Evolutionary conservation across 2,888 invertebrate genomes (phyloP), one percentile per base, ranked within the genome.

Genomic region (Leucophenga montana): DNA sequence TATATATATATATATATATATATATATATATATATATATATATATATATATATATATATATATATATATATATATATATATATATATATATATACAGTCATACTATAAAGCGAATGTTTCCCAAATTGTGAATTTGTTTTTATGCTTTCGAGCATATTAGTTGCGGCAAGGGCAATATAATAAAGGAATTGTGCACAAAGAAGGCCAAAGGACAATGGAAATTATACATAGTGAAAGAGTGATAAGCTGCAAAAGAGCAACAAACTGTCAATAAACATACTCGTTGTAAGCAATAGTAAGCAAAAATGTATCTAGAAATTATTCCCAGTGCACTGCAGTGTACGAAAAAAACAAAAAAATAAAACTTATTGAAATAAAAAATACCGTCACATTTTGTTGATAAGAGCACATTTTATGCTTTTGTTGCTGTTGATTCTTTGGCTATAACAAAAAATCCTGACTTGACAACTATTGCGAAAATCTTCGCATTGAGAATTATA

Each of bases 391-490:
- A 44, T 16, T 56, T 27, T 56, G 56, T 56, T 56, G 27, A 56
- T 56, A 56, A 56, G 4, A 27, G 56, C 22, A 56, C 20, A 67
- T 53, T 71, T 73, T 76, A 71, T 44, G 76, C 73, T 73, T 33
- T 9, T 20, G 8, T 62, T 61, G 39, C 4, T 46, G 14, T 64
- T 46, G 48, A 11, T 9, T 64, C 20, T 46, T 22, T 18, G 18
- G 22, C 61, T 44, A n/a, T 18, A 16, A 8, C 78, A 79, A 79
- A 81, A 81, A 81, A 80, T 80, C 82, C 80, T 81, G 82, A 81
- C 81, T 81, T 81, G 80, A 82, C 82, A 81, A 81, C 82, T 81
- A 81, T 80, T 80, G 79, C 79, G 80, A 78, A 82, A 80, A 82
- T 81, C 79, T 79, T 78, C 82, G 79, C 82, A 80, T 76, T 77